phyloP scores from a whole-genome alignment of 2,113 vertebrate genomes.

The Elgaria multicarinata region DNA sequence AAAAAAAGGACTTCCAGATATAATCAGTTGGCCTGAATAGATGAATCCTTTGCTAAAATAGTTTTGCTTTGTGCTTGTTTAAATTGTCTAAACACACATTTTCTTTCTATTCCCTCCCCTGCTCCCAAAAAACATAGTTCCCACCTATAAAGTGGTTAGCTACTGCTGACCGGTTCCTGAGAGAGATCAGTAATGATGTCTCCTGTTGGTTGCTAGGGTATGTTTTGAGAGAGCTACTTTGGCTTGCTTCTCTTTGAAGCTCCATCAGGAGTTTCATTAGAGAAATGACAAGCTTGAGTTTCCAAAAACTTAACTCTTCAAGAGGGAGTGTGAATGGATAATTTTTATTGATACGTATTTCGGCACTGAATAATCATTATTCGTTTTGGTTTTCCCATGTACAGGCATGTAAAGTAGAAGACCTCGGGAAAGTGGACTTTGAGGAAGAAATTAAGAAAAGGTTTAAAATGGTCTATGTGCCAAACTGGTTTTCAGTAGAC shows the following conservation, averaged over 20 bases:
- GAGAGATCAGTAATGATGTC: no score
- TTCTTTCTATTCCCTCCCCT: background rate
- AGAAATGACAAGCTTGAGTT: background rate
- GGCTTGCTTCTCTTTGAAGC: background rate
- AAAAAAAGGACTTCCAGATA: background rate
- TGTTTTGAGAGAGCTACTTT: background rate
- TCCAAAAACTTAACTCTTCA: background rate
- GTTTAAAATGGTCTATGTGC: conserved; percentile 99
- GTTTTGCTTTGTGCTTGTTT: background rate
- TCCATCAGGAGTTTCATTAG: background rate
- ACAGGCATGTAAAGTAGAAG: conserved; percentile 97
- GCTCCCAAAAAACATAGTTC: no score
- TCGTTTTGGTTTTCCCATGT: conserved; percentile 13
- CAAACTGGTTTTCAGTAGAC: conserved; percentile 99
- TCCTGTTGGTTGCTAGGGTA: background rate
- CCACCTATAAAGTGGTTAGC: background rate
- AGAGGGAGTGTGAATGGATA: background rate
- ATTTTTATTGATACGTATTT: background rate
- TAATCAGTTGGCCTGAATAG: background rate
- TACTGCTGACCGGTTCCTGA: background rate
- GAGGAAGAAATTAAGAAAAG: conserved; percentile 99
- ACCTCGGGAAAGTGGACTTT: conserved; percentile 97
- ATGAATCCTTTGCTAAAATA: background rate
- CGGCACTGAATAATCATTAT: background rate
- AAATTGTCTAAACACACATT: background rate